Base-by-base conservation (phyloP, 2,113 vertebrate genomes). In the Sphyrna mokarran region DNA sequence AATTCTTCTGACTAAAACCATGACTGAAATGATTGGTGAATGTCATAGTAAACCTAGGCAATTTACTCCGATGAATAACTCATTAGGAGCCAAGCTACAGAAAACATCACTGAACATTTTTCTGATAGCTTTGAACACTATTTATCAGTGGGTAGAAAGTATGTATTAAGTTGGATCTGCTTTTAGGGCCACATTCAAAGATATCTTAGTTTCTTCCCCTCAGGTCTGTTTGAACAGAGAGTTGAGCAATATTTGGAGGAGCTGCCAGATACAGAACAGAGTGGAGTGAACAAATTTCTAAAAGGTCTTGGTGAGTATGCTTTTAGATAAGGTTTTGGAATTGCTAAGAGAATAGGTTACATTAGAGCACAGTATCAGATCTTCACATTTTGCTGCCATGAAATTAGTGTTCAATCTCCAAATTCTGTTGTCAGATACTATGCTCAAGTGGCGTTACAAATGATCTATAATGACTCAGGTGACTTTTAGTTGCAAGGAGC, bases 241-340 rank as follows among this genome's bases (percentile, higher is more conserved):
- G 99, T 98, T 22, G 99, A 99, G 11, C 99, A 99, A 97, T 99
- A 99, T 96, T 97, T 99, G 96, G 99, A 99, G 95, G 99, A 99
- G 97, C 98, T 99, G 90, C 99, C 99, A 33, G 99, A 99, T 97
- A 99, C 98, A 0, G 99, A 99, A 96, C 99, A 99, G 96, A 99
- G 99, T 16, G 99, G 99, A 96, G 98, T 99, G 85, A 99, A 99
- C 98, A 99, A 99, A 96, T 99, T 99, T 96, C 98, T 99, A 54
- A 98, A 98, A 97, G 99, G 99, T 89, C 98, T 99, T 95, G 99
- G 99, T 99, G 96, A 98, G 99, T 97, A 80, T 33, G 54, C 26
- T 72, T 72, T 72, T 54, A 33, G 20, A 43, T 26, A 70, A 58
- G 18, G 87, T 69, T 16, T 70, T 33, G 20, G 26, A 93, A 93